phyloP scores from a whole-genome alignment of 2,113 vertebrate species.

The Tachysurus fulvidraco region DNA sequence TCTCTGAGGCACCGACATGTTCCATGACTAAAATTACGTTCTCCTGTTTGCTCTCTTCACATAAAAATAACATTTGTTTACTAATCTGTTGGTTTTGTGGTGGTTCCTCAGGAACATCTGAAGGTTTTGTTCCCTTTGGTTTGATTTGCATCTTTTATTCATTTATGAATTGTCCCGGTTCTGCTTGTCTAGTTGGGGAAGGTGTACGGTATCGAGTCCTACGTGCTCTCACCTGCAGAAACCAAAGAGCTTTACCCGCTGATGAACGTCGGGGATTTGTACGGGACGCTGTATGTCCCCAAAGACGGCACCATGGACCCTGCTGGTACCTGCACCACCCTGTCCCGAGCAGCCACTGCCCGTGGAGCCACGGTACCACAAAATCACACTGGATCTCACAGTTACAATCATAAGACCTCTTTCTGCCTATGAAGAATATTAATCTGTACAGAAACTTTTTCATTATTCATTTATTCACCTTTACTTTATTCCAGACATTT shows the following conservation, averaged over 20 bases:
- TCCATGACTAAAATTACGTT: background rate
- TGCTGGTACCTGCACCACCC: slow-evolving; percentile 87
- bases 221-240: slow-evolving; percentile 86
- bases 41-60: background rate
- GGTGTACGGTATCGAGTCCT: slow-evolving; percentile 90
- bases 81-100: background rate
- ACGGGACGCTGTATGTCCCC: slow-evolving; percentile 90
- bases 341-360: slow-evolving; percentile 82
- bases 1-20: background rate
- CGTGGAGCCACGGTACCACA: slow-evolving; percentile 83
- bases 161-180: background rate
- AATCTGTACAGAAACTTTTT: background rate
- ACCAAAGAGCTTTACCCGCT: slow-evolving; percentile 93
- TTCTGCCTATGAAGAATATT: background rate
- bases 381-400: too few species aligned
- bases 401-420: background rate
- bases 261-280: slow-evolving; percentile 91
- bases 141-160: background rate
- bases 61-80: background rate
- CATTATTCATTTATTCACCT: background rate
- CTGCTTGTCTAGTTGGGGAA: slow-evolving; percentile 82
- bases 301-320: slow-evolving; percentile 97
- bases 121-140: too few species aligned
- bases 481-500: background rate
- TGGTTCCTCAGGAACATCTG: background rate